A percentile compares a stretch with the other conserved stretches of the same genome.
These are phyloP conservation scores for Hypsibius dujardini DNA, from an alignment of 1,140 invertebrate species.

Conservation along the genomic window DNA sequence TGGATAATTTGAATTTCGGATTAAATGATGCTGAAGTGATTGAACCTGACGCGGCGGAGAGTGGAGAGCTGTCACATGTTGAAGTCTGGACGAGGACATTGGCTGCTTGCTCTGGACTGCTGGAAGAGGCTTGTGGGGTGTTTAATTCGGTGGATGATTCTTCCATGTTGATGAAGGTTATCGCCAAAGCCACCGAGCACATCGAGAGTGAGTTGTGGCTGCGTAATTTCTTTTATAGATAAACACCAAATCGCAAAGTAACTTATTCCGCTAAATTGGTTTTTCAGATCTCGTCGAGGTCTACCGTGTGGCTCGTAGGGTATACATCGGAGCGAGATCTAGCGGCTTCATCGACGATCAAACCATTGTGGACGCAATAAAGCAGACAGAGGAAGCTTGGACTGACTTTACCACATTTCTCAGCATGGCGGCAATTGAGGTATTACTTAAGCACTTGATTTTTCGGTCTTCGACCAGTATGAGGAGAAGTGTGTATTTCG, in stretches of 20 bases:
- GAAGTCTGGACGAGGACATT: not conserved
- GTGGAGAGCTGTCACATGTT: not conserved
- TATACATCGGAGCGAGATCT: slow-evolving; percentile 31
- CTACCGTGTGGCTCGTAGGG: slow-evolving; percentile 33
- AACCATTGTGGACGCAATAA: not conserved
- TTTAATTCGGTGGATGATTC: not conserved
- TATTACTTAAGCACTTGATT: not conserved
- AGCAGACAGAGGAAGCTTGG: slow-evolving; percentile 18
- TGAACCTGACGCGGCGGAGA: no score
- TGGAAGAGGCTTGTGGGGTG: not conserved
- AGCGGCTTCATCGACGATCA: slow-evolving; percentile 32
- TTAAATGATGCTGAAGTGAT: no score
- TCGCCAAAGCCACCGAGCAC: not conserved
- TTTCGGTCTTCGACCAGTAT: not conserved
- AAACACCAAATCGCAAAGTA: not conserved
- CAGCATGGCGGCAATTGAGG: not conserved
- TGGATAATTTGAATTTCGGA: no score
- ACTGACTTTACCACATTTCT: slow-evolving; percentile 18
- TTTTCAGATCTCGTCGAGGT: slow-evolving; percentile 37
- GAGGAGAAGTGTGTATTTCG: no score
- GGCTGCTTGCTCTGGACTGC: not conserved
- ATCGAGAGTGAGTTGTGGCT: not conserved
- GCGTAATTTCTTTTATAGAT: not conserved
- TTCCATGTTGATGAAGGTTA: not conserved
- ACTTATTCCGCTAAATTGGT: not conserved